Evolutionary conservation across 2,888 invertebrate genomes (phyloP).

Genomic region (Alentia gelatinosa): DNA sequence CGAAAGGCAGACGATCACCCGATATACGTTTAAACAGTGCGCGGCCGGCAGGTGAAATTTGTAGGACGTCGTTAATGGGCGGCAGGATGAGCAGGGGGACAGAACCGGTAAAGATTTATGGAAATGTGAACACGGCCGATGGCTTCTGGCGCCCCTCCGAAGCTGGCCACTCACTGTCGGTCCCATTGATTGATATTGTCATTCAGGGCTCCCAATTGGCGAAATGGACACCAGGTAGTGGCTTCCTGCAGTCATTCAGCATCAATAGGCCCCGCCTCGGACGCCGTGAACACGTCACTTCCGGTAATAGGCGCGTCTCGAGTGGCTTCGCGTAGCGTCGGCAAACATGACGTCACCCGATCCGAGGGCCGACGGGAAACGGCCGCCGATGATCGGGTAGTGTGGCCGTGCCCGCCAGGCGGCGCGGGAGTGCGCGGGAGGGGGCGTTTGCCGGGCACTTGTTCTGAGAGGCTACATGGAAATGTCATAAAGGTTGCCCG

Average conservation of each 20-base stretch:
- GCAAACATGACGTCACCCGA: conserved; percentile 21
- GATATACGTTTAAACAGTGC: conserved; percentile 43
- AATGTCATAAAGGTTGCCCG: not conserved
- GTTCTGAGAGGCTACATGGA: not conserved
- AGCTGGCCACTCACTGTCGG: conserved; percentile 16
- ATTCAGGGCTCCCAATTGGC: conserved; percentile 9
- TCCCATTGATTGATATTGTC: conserved; percentile 28
- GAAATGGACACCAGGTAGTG: conserved; percentile 27
- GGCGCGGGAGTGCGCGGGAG: not conserved
- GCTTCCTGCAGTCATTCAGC: conserved; percentile 4
- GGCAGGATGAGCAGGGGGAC: not conserved
- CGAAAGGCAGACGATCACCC: conserved; percentile 20
- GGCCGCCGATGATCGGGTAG: not conserved
- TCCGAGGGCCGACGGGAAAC: not conserved
- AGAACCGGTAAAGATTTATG: conserved; percentile 37
- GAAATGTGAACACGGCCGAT: conserved; percentile 16
- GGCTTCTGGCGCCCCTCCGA: not conserved
- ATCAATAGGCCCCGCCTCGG: conserved; percentile 12
- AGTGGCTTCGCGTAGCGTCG: conserved; percentile 9
- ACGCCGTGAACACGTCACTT: conserved; percentile 3
- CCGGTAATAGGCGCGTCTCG: conserved; percentile 35
- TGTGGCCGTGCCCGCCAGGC: not conserved
- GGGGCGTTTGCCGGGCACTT: not conserved
- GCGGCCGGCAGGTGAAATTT: conserved; percentile 4
- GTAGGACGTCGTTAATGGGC: conserved; percentile 43